Evolutionary conservation across 2,888 invertebrate genomes (phyloP).

Genomic region (Hypomecis atomaria): DNA sequence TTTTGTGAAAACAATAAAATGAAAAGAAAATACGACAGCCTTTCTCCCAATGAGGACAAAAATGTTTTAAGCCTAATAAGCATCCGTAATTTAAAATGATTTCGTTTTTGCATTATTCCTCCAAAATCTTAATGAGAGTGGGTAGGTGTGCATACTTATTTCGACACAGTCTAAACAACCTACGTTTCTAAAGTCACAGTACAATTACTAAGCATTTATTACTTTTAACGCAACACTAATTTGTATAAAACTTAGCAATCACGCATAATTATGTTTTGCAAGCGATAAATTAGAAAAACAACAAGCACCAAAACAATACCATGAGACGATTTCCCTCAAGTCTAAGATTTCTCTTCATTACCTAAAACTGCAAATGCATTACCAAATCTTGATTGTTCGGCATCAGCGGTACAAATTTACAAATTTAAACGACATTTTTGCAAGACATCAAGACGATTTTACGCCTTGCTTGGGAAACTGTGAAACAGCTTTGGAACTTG

Average conservation of each 20-base stretch:
- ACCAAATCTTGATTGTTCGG: constrained; percentile 28
- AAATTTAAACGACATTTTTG: constrained; percentile 33
- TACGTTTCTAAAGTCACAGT: no score
- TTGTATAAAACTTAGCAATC: background rate
- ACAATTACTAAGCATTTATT: no score
- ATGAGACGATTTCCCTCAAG: constrained; percentile 9
- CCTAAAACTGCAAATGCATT: constrained; percentile 23
- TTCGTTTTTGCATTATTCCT: no score
- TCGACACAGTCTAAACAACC: no score
- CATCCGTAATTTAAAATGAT: no score
- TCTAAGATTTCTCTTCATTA: constrained; percentile 22
- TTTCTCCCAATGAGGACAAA: no score
- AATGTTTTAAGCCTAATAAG: no score
- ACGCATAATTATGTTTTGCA: background rate
- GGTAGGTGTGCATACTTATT: no score
- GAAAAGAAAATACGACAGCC: no score
- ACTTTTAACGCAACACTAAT: no score
- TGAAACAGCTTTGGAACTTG: constrained; percentile 15
- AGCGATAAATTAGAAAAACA: background rate
- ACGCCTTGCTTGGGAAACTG: constrained; percentile 31
- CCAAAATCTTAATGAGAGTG: no score
- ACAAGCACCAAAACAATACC: background rate
- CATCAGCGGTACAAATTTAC: constrained; percentile 30
- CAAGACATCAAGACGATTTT: constrained; percentile 36
- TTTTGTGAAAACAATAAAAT: no score